Evolutionary conservation across 2,113 vertebrate genomes (phyloP).

Genomic region (Calcarius ornatus): DNA sequence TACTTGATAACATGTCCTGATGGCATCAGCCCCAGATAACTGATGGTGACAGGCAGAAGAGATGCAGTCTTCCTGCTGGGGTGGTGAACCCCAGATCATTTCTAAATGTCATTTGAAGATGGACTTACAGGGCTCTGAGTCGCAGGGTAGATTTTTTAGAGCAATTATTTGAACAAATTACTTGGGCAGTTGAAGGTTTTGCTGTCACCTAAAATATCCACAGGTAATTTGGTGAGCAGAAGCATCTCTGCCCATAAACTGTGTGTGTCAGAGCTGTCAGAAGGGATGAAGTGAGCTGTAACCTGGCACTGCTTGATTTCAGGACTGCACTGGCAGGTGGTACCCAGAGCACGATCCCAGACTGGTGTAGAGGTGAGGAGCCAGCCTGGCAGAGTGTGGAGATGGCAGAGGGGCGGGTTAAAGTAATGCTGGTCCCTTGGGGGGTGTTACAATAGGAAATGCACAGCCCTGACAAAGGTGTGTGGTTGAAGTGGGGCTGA

Average conservation of each 20-base stretch:
- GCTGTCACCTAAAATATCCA: neutral
- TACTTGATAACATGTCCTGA: accelerated
- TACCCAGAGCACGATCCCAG: neutral
- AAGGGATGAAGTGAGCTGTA: neutral
- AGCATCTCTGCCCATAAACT: neutral
- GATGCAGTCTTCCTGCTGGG: neutral
- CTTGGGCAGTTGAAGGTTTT: neutral
- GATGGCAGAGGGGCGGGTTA: neutral
- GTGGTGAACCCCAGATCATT: neutral
- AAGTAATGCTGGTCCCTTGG: accelerated
- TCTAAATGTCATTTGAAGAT: neutral
- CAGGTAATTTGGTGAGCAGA: neutral
- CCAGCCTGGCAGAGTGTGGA: neutral
- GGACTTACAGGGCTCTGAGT: neutral
- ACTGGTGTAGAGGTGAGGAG: neutral
- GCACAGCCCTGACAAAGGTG: neutral
- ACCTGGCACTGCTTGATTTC: neutral
- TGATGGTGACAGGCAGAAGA: neutral
- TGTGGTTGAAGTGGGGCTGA: accelerated
- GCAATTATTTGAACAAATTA: neutral
- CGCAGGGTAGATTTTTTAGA: neutral
- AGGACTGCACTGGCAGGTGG: neutral
- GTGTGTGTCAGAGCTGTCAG: neutral
- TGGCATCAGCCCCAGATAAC: neutral
- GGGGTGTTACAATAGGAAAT: neutral